phyloP scores from a whole-genome alignment of 2,113 vertebrate species.

The Austrofundulus limnaeus region DNA sequence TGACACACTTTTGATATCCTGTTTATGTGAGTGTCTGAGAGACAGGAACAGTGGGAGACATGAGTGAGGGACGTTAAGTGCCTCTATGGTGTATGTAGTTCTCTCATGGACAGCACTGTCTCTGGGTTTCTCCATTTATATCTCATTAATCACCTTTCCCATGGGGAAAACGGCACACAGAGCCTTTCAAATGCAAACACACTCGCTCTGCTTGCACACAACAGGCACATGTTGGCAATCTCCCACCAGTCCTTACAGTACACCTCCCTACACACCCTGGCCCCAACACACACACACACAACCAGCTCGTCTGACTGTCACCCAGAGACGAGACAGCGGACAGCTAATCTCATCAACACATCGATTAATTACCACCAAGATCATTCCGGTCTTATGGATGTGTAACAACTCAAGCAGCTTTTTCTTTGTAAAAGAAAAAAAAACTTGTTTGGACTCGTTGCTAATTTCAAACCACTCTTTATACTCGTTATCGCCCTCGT shows the following conservation, averaged over 20 bases:
- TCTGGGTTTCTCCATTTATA: constrained; percentile 56
- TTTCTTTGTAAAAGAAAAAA: constrained; percentile 7
- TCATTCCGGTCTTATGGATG: constrained; percentile 38
- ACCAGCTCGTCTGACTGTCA: constrained; percentile 41
- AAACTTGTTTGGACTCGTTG: constrained; percentile 41
- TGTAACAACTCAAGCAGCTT: constrained; percentile 16
- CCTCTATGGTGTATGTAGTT: constrained; percentile 12
- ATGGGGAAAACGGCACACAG: constrained; percentile 50
- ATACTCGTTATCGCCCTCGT: constrained; percentile 34
- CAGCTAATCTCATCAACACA: constrained; percentile 60
- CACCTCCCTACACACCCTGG: constrained; percentile 32
- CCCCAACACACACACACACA: constrained; percentile 30
- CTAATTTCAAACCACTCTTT: constrained; percentile 29
- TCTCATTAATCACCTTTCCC: constrained; percentile 69
- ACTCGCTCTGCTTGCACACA: constrained; percentile 26
- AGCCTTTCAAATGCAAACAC: constrained; percentile 73
- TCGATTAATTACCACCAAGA: constrained; percentile 53
- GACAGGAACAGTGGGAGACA: constrained; percentile 38
- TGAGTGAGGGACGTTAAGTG: constrained; percentile 23
- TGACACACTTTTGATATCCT: constrained; percentile 63
- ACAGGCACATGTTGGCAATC: constrained; percentile 25
- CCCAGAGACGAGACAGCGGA: constrained; percentile 59
- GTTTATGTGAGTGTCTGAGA: constrained; percentile 58
- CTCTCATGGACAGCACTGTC: constrained; percentile 55
- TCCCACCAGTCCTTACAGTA: constrained; percentile 56